Base-by-base conservation (phyloP, 2,113 vertebrate genomes). In the Tachysurus fulvidraco region DNA sequence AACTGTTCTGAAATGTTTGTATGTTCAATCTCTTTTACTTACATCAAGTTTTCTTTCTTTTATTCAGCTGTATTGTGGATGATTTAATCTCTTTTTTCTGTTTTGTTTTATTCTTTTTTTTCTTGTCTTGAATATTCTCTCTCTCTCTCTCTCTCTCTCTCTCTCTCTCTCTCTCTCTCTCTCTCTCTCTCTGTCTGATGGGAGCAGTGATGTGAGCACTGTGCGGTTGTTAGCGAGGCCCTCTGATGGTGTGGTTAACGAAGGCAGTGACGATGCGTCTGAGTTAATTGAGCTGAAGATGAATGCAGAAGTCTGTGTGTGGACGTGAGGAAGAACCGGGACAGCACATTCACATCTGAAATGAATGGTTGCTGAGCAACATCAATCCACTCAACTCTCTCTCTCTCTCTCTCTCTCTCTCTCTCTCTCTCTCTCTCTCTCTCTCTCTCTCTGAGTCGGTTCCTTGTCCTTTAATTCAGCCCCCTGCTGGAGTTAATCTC, bases 401-500 rank as follows among this genome's bases (percentile, higher is more conserved):
- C 44, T 85, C 25, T 7, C 8, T 50, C 46, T 50, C 46, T 50
- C 46, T 50, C 46, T 50, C 46, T 50, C 46, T 54, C 71, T 69
- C 83, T 86, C 41, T 88, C 28, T 69, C 69, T 55, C 36, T 78
- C 74, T 21, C 52, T 86, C 23, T 83, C 55, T 62, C 80, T 60
- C 52, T 78, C 28, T 69, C 69, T 65, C 41, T 78, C 81, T 19
- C 41, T 79, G 23, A 60, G 54, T 64, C 62, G 16, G 23, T 59
- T 54, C 57, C 21, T 54, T 11, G 8, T 28, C 76, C 81, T 91
- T 86, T 88, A 85, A 91, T 91, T 89, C 86, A 89, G 84, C 65
- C 80, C 83, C 83, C 81, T 81, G 86, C 85, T 86, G 85, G 84
- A 89, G 86, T 89, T 89, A 89, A 89, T 88, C 88, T 89, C 59